Evolutionary conservation across 2,797 vertebrate genomes (phyloP).

Genomic region (Delichon dasypus): DNA sequence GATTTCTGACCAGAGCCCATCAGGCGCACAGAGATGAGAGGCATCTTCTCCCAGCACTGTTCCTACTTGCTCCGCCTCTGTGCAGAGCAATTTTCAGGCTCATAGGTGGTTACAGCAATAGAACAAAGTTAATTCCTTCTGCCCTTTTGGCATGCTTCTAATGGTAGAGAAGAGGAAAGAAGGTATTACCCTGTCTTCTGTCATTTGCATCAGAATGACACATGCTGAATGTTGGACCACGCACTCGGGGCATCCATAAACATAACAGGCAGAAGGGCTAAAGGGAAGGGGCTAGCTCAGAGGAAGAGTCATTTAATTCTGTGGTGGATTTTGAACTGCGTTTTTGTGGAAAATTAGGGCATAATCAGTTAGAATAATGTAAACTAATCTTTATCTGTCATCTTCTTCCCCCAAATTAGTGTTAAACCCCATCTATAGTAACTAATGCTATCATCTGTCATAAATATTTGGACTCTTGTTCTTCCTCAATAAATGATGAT

Average conservation of each 20-base stretch:
- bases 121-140: neutral
- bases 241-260: neutral
- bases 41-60: neutral
- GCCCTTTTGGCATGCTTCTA: neutral
- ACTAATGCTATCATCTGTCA: neutral
- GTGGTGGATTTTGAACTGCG: neutral
- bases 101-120: neutral
- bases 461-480: conserved; percentile 34
- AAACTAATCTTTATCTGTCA: neutral
- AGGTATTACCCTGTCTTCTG: neutral
- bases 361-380: neutral
- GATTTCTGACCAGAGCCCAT: neutral
- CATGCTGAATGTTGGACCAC: neutral
- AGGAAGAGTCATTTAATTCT: neutral
- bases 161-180: neutral
- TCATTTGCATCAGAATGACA: neutral
- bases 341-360: neutral
- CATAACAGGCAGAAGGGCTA: neutral
- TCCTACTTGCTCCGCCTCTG: neutral
- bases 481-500: conserved; percentile 4
- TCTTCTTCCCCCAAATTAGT: neutral
- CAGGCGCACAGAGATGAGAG: neutral
- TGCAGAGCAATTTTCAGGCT: neutral
- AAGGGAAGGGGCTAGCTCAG: neutral
- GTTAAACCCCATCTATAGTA: neutral